Percentiles rank a stretch among this genome's conserved stretches.
These are phyloP conservation scores for Acleris emargana DNA, from an alignment of 2,888 invertebrate species.

Conservation along the genomic window DNA sequence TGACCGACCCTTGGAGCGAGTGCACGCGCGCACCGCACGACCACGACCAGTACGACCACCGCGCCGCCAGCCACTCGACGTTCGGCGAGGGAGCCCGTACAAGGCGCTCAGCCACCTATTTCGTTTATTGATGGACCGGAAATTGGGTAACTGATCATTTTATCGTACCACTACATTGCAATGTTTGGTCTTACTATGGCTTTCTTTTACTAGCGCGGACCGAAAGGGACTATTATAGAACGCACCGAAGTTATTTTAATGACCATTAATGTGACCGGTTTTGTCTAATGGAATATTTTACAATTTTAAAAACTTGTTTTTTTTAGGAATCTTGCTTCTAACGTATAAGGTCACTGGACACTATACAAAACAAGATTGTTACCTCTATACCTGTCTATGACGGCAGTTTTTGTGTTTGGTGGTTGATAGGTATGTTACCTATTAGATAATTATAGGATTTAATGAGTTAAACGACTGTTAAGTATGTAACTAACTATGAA, in stretches of 20 bases:
- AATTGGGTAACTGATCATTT: conserved; percentile 32
- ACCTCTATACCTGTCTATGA: no score
- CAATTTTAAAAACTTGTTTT: conserved; percentile 9
- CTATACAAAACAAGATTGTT: no score
- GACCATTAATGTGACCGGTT: conserved; percentile 30
- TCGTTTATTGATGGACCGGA: conserved; percentile 34
- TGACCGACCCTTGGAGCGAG: no score
- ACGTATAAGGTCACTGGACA: background rate
- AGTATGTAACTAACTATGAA: no score
- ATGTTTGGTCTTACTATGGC: conserved; percentile 18
- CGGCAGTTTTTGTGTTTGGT: no score
- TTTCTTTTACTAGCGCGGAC: conserved; percentile 2
- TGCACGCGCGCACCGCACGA: no score
- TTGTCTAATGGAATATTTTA: conserved; percentile 8
- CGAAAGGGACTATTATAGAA: conserved; percentile 2
- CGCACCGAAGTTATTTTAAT: conserved; percentile 21
- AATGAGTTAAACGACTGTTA: no score
- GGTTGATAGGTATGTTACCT: no score
- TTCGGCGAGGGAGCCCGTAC: conserved; percentile 17
- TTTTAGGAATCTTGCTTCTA: background rate
- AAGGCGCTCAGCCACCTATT: conserved; percentile 23
- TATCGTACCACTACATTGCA: conserved; percentile 19
- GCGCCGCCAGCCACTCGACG: no score
- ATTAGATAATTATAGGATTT: no score
- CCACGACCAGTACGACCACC: no score